Evolutionary conservation across 1,140 invertebrate genomes (phyloP).

Genomic region (Drosophila orosa): DNA sequence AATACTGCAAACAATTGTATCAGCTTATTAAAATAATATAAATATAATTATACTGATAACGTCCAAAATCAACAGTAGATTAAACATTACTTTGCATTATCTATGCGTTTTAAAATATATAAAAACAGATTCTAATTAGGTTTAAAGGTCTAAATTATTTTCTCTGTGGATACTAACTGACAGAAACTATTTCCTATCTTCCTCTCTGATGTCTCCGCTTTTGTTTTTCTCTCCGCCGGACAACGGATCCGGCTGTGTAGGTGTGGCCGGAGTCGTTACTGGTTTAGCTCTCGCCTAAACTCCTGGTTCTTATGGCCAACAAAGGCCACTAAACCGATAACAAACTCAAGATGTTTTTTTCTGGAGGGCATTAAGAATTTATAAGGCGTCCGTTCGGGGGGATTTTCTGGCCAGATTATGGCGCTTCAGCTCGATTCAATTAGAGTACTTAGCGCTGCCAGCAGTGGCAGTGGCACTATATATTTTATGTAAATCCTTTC

Average conservation of each 20-base stretch:
- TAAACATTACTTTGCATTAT: neutral
- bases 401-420: conserved; percentile 64
- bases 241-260: conserved; percentile 19
- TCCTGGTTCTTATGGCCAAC: conserved; percentile 40
- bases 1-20: neutral
- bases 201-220: conserved; percentile 3
- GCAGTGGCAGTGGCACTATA: neutral
- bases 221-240: conserved; percentile 47
- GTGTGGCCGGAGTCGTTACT: conserved; percentile 40
- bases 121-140: neutral
- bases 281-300: conserved; percentile 39
- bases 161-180: neutral
- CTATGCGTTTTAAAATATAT: neutral
- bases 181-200: conserved; percentile 50
- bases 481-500: conserved; percentile 61
- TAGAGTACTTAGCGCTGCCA: conserved; percentile 47
- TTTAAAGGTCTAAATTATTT: neutral
- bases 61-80: too few species aligned
- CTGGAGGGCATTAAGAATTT: conserved; percentile 38
- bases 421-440: conserved; percentile 48
- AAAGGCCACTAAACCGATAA: conserved; percentile 46
- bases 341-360: conserved; percentile 38
- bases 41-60: neutral
- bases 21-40: rapidly evolving
- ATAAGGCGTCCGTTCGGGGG: conserved; percentile 20